Conservation (phyloP, 2,888 invertebrate genomes). For the Dione vanillae region DNA sequence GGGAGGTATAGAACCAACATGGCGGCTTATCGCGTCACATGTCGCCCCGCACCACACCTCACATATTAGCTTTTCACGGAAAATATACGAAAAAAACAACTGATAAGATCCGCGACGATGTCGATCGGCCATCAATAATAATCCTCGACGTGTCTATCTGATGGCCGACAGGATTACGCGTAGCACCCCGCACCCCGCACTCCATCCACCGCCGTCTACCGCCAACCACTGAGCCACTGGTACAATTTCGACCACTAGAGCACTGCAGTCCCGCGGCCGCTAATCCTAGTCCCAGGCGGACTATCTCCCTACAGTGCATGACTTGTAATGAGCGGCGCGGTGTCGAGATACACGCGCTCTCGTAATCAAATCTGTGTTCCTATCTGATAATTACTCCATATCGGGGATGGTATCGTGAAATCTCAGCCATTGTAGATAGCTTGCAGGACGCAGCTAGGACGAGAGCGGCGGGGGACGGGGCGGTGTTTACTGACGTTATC, state of each 20-base stretch:
- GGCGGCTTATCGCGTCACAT: slow-evolving; percentile 76
- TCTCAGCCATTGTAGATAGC: slow-evolving; percentile 62
- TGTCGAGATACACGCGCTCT: slow-evolving; percentile 63
- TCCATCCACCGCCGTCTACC: slow-evolving; percentile 21
- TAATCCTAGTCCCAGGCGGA: slow-evolving; percentile 34
- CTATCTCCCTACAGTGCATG: slow-evolving; percentile 52
- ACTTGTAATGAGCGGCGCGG: slow-evolving; percentile 63
- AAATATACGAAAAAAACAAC: slow-evolving; percentile 78
- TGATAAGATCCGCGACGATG: slow-evolving; percentile 78
- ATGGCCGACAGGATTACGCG: slow-evolving; percentile 43
- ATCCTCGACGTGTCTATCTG: slow-evolving; percentile 64
- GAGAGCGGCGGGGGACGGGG: slow-evolving; percentile 41
- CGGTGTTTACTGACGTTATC: slow-evolving; percentile 70
- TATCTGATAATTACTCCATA: slow-evolving; percentile 80
- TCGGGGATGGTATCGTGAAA: slow-evolving; percentile 76
- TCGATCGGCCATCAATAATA: slow-evolving; percentile 77
- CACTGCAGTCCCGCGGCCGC: not conserved
- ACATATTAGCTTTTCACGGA: slow-evolving; percentile 77
- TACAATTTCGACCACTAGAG: not conserved
- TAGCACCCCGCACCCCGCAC: not conserved
- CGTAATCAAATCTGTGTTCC: slow-evolving; percentile 76
- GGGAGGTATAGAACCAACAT: slow-evolving; percentile 69
- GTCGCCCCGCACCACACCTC: slow-evolving; percentile 56
- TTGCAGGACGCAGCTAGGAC: slow-evolving; percentile 25
- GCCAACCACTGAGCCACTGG: not conserved